These are phyloP conservation scores for Neomonachus schauinslandi DNA, from an alignment of 2,113 vertebrate genomes.

Conservation along the genomic window DNA sequence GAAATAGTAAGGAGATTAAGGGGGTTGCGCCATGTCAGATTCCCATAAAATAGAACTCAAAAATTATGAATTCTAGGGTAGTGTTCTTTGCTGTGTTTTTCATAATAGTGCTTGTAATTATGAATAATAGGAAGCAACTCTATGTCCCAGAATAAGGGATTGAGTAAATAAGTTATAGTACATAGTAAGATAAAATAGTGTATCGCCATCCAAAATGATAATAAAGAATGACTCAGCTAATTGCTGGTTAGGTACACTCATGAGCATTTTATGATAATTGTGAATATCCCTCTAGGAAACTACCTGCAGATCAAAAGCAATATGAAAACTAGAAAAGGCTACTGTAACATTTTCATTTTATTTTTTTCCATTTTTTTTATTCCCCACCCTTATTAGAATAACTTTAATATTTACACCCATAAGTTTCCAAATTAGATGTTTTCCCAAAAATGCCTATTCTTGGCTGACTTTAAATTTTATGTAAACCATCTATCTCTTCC, in stretches of 20 bases:
- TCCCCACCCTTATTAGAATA: constrained; percentile 33
- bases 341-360: not conserved
- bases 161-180: not conserved
- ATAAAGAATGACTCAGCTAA: not conserved
- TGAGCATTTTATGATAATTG: not conserved
- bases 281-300: not conserved
- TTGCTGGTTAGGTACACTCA: not conserved
- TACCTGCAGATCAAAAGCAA: not conserved
- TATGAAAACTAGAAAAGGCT: not conserved
- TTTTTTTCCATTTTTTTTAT: not conserved
- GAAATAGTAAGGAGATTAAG: not conserved
- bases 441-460: constrained; percentile 51
- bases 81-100: not conserved
- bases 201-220: not conserved
- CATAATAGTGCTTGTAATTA: not conserved
- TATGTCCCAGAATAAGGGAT: not conserved
- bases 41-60: not conserved
- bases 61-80: not conserved
- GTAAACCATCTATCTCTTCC: constrained; percentile 60
- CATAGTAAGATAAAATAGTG: not conserved
- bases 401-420: constrained; percentile 41
- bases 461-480: constrained; percentile 61
- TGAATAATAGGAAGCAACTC: not conserved
- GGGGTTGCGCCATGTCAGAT: not conserved
- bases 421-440: constrained; percentile 42